Evolutionary conservation across 1,140 invertebrate genomes (phyloP).

Genomic region (Nephila pilipes): DNA sequence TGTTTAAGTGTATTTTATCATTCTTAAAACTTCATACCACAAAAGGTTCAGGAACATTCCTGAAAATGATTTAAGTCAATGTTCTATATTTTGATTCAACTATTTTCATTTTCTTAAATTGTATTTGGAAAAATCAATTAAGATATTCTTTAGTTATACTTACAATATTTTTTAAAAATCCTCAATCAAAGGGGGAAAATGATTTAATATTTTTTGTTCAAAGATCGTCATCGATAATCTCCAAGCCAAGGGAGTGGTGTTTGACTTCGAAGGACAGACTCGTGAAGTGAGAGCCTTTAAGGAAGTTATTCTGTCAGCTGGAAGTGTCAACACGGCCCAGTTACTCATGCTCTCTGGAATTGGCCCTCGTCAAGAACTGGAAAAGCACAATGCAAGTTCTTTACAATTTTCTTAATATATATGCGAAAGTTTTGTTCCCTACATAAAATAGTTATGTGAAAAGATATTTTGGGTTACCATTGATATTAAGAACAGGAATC

Average conservation of each 20-base stretch:
- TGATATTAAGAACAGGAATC: not conserved
- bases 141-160: too few species aligned
- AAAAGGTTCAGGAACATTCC: too few species aligned
- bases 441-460: too few species aligned
- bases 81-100: not conserved
- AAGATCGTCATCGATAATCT: constrained; percentile 48
- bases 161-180: not conserved
- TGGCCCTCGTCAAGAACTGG: constrained; percentile 80
- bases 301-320: constrained; percentile 73
- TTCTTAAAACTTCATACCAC: too few species aligned
- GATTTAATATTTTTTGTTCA: not conserved
- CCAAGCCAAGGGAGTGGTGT: not conserved
- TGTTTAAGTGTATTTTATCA: too few species aligned
- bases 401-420: not conserved
- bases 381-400: constrained; percentile 50
- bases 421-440: too few species aligned
- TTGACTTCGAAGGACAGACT: not conserved
- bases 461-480: not conserved
- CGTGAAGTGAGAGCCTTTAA: constrained; percentile 70
- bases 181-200: not conserved
- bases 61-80: too few species aligned
- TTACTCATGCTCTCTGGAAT: constrained; percentile 81
- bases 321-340: constrained; percentile 71
- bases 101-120: not conserved
- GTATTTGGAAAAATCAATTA: not conserved